Conservation (phyloP, 2,113 vertebrate species). For the Gasterosteus nipponicus region DNA sequence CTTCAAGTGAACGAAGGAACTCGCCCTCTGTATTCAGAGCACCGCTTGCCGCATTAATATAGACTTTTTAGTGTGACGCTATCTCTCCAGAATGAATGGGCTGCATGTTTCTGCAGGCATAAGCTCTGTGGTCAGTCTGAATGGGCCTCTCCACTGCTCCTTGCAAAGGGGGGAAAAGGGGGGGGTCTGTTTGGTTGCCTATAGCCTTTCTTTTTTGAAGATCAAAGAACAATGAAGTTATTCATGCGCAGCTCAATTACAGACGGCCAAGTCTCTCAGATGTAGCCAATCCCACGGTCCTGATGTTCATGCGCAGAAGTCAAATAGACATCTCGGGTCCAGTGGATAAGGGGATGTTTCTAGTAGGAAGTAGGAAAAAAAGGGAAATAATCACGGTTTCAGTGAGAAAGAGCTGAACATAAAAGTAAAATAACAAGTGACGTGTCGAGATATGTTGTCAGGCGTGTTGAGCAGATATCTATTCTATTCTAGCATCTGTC, state of each 20-base stretch:
- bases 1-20: slow-evolving; percentile 43
- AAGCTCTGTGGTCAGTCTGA: slow-evolving; percentile 56
- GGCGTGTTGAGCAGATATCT: not conserved
- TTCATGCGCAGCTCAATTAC: slow-evolving; percentile 61
- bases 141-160: slow-evolving; percentile 47
- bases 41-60: slow-evolving; percentile 33
- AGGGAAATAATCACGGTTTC: not conserved
- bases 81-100: slow-evolving; percentile 68
- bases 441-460: not conserved
- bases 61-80: slow-evolving; percentile 54
- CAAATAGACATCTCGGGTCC: not conserved
- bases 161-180: slow-evolving; percentile 48
- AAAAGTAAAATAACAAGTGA: not conserved
- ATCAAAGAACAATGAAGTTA: slow-evolving; percentile 63
- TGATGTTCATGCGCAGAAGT: slow-evolving; percentile 22
- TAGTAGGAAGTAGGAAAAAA: not conserved
- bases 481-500: not conserved
- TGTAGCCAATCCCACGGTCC: slow-evolving; percentile 5
- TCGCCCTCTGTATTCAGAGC: slow-evolving; percentile 43
- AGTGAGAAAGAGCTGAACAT: not conserved
- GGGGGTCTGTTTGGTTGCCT: slow-evolving; percentile 48
- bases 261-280: slow-evolving; percentile 50
- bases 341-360: slow-evolving; percentile 1
- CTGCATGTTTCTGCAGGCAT: slow-evolving; percentile 37
- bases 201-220: slow-evolving; percentile 24